Base-by-base conservation (phyloP, 1,140 invertebrate genomes). In the Diachasmimorpha longicaudata region DNA sequence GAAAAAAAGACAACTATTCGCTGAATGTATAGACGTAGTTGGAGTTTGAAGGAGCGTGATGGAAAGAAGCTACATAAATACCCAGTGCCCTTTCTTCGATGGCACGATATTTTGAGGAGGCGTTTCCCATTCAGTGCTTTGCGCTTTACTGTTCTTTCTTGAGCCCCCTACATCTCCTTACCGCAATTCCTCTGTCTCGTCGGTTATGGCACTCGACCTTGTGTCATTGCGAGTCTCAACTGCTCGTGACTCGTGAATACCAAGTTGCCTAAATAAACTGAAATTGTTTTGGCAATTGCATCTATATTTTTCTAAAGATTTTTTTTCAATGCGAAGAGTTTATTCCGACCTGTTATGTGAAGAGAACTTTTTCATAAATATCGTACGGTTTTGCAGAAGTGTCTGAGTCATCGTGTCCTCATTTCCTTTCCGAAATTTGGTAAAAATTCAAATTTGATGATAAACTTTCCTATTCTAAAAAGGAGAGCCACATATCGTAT, bases 41-140 rank as follows among this genome's bases (percentile, higher is more conserved):
- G 31, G 31, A 31, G 31, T 31, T 31, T 31, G 31, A 31, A 31
- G 31, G 6, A 31, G 31, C 31, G 31, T 31, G 31, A 31, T 31
- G 31, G 31, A 6, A 31, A 31, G 6, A 6, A 31, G 31, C 31
- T 31, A 31, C 31, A 31, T 31, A 31, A 31, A 31, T 31, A 31
- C 31, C 31, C 31, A 31, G 31, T 31, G 31, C 31, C 31, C 31
- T 31, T 31, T 37, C 14, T 58, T 52, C 10, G 44, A 52, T 42
- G 23, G 52, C 67, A 72, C 39, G 77, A 74, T 58, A 77, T 76
- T 73, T 79, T 73, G 72, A 77, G 77, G 79, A 78, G 84, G 83
- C 84, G 80, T 83, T 82, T 84, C 81, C 83, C 84, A 58, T 70
- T 75, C 67, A 70, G 44, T 82, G 81, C 82, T 78, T 78, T 82